phyloP scores from a whole-genome alignment of 1,140 invertebrate species.

The Yoshiicerus persimilis region DNA sequence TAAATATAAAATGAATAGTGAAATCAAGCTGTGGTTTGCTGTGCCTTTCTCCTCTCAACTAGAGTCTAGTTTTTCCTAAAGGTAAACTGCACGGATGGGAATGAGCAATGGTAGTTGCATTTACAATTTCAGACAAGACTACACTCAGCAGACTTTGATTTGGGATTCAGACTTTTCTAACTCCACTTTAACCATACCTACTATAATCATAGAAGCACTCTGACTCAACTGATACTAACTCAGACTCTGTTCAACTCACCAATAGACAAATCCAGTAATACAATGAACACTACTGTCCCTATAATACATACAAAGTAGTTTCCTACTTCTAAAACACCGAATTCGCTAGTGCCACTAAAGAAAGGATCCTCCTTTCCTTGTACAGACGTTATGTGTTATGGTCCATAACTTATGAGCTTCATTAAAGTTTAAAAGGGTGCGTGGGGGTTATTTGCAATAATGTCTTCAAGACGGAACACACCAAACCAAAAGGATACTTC shows the following conservation, averaged over 20 bases:
- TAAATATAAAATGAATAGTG: not conserved
- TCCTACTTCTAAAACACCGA: not conserved
- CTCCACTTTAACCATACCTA: not conserved
- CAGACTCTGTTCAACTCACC: not conserved
- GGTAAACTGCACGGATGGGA: conserved; percentile 5
- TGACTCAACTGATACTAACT: not conserved
- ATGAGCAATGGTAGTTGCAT: not conserved
- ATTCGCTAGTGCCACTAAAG: not conserved
- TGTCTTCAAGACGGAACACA: not conserved
- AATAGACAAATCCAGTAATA: not conserved
- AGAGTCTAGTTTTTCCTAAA: not conserved
- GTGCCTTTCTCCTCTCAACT: not conserved
- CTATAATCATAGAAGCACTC: too few relatives aligned
- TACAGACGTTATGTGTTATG: conserved; percentile 11
- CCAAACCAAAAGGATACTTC: not conserved
- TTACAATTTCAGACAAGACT: not conserved
- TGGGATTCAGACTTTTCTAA: not conserved
- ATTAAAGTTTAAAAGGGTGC: conserved; percentile 22
- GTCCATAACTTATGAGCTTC: conserved; percentile 22
- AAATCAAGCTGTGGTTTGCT: not conserved
- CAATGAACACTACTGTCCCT: not conserved
- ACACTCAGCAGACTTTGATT: not conserved
- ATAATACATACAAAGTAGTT: not conserved
- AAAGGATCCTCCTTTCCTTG: not conserved
- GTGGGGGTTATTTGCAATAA: not conserved